These are phyloP conservation scores for Pocillopora verrucosa DNA, from an alignment of 64 coral and sea anemone genomes.

Conservation along the genomic window DNA sequence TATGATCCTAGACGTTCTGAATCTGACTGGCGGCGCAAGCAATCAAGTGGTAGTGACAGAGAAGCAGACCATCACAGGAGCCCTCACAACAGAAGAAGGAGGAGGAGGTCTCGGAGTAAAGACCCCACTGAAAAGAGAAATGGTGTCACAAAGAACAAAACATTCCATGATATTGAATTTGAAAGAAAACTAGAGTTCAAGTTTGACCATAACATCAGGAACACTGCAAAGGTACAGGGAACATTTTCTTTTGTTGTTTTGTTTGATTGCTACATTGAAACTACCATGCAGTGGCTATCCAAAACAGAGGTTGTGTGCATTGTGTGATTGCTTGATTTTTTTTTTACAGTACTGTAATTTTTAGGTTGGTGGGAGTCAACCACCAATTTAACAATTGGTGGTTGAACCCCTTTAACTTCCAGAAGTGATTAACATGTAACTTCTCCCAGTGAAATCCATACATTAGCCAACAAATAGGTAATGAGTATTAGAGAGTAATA, in stretches of 20 bases:
- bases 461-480: too few relatives aligned
- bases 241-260: neutral
- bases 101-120: neutral
- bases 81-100: neutral
- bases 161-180: slow-evolving; percentile 74
- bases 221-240: slow-evolving; percentile 62
- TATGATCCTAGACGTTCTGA: neutral
- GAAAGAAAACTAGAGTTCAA: slow-evolving; percentile 88
- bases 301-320: too few relatives aligned
- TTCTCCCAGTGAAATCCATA: too few relatives aligned
- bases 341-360: too few relatives aligned
- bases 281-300: too few relatives aligned
- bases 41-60: neutral
- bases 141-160: neutral
- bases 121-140: neutral
- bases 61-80: neutral
- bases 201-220: slow-evolving; percentile 59
- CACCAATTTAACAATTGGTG: too few relatives aligned
- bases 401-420: too few relatives aligned
- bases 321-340: too few relatives aligned
- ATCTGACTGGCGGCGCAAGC: neutral
- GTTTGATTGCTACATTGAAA: too few relatives aligned
- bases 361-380: too few relatives aligned
- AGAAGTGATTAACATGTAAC: too few relatives aligned
- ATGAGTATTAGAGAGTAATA: too few relatives aligned